phyloP scores from a whole-genome alignment of 1,140 invertebrate species.

The Conus betulinus region DNA sequence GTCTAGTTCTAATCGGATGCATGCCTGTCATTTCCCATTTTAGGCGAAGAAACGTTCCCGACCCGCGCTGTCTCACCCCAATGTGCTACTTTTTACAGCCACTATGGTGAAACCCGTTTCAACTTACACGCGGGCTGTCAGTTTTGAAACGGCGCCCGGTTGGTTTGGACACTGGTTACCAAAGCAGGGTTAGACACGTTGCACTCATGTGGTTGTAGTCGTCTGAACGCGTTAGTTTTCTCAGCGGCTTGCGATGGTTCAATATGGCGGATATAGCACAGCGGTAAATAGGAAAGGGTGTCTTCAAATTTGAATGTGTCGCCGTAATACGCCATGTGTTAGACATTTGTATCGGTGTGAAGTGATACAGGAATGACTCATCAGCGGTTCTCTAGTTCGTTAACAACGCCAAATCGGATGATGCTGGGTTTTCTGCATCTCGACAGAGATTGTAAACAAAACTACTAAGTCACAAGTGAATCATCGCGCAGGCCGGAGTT shows the following conservation, averaged over 20 bases:
- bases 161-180: background rate
- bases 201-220: background rate
- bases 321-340: background rate
- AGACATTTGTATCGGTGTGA: background rate
- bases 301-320: slow-evolving; percentile 34
- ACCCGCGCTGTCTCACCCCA: background rate
- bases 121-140: slow-evolving; percentile 2
- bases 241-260: slow-evolving; percentile 24
- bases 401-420: background rate
- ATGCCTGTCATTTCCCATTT: background rate
- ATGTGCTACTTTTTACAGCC: background rate
- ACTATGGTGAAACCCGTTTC: slow-evolving; percentile 14
- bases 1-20: background rate
- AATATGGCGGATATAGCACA: slow-evolving; percentile 31
- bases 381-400: background rate
- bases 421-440: background rate
- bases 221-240: slow-evolving; percentile 19
- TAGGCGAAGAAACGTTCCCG: background rate
- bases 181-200: background rate
- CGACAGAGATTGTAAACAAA: background rate
- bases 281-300: slow-evolving; percentile 25
- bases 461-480: background rate
- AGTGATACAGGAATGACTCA: background rate
- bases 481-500: background rate
- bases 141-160: background rate